These are phyloP conservation scores for Pseudanteris insignis DNA, from an alignment of 2,888 invertebrate species.

Conservation along the genomic window DNA sequence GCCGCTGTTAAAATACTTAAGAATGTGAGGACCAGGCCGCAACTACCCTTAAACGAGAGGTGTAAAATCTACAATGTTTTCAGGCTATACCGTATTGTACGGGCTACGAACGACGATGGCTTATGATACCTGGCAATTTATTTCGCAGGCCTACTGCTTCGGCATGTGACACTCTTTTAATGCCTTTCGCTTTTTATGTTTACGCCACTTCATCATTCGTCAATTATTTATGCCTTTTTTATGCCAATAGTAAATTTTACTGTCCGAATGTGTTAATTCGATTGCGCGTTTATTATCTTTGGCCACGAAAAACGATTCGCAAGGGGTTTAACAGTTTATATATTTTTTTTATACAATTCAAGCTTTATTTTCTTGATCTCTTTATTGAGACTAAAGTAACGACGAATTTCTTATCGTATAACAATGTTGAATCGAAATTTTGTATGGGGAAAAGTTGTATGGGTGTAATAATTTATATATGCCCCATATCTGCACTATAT, in stretches of 20 bases:
- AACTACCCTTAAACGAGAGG: constrained; percentile 29
- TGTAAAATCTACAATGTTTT: constrained; percentile 35
- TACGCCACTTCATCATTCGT: constrained; percentile 20
- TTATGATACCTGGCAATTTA: constrained; percentile 28
- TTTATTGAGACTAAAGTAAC: too few relatives aligned
- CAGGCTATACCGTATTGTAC: constrained; percentile 15
- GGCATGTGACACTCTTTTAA: constrained; percentile 20
- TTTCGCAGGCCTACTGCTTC: constrained; percentile 21
- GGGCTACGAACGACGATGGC: constrained; percentile 18
- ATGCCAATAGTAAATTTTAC: constrained; percentile 9
- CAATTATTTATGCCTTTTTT: constrained; percentile 19
- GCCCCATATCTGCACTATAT: too few relatives aligned
- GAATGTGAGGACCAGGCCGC: constrained; percentile 34
- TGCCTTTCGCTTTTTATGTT: constrained; percentile 16
- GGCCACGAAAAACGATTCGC: too few relatives aligned
- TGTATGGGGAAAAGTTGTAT: too few relatives aligned
- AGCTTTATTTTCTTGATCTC: too few relatives aligned
- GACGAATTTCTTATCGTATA: too few relatives aligned
- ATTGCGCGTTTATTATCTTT: constrained; percentile 6
- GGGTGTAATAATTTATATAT: too few relatives aligned
- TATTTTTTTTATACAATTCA: too few relatives aligned
- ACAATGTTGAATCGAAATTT: too few relatives aligned
- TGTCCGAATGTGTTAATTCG: constrained; percentile 7
- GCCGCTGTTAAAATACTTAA: constrained; percentile 52
- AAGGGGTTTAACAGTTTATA: too few relatives aligned